Base-by-base conservation (phyloP, 2,797 vertebrate species). In the Delichon dasypus region DNA sequence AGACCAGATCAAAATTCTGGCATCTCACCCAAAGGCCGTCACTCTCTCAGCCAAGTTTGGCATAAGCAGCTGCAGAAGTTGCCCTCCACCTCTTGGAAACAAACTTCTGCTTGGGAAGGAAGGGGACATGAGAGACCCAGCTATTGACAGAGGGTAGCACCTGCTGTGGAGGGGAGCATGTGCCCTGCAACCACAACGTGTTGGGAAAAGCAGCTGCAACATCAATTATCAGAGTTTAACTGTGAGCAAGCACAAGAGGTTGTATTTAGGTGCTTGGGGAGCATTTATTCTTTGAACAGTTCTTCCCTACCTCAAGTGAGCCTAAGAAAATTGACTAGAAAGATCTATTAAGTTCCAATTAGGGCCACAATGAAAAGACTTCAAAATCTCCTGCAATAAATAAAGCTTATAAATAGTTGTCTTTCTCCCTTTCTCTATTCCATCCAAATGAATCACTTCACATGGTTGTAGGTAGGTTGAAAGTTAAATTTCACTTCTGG, bases 181-280 rank as follows among this genome's bases (percentile, higher is more conserved):
- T 68, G 73, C 40, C 65, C 79, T 85, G 27, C 6, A 4, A 70
- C 19, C 76, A 88, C 53, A 83, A 2, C 20, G 11, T 3, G 1
- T 5, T 77, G 70, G 34, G 76, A 80, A 94, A 89, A 86, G 88
- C 91, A 91, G 89, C 72, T 93, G 88, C 88, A 95, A 58, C 54
- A 38, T 45, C 45, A 77, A 25, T 67, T 91, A 80, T 5, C 38
- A 66, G 61, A 58, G 38, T 48, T 91, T 75, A 58, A 13, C 34
- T 40, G 21, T 25, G 18, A 91, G 61, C 58, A 74, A 68, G 34
- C 32, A 36, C 27, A 81, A 62, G 58, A 77, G 66, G 61, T 34
- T 82, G 55, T 47, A 34, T 75, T 92, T 71, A 80, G 81, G 45
- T 85, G 45, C 34, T 83, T 67, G 19, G n/a, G 72, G 61, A 89